Percentiles rank a stretch among this genome's conserved stretches.
These are phyloP conservation scores for Augiades crinisus DNA, from an alignment of 2,888 invertebrate species.

Conservation along the genomic window DNA sequence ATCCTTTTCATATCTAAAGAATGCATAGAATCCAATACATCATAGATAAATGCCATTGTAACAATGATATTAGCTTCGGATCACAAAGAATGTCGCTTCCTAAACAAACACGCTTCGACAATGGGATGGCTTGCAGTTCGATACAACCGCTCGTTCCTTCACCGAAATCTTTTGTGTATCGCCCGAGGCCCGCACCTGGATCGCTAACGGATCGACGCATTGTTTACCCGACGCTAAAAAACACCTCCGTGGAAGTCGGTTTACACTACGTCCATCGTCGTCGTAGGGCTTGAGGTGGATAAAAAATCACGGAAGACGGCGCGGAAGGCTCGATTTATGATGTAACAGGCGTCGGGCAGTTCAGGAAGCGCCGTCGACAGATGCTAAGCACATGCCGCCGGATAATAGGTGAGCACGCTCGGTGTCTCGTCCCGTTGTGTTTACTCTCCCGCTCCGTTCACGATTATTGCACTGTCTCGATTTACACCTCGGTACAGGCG, in stretches of 20 bases:
- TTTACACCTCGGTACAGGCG: conserved; percentile 45
- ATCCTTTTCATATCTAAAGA: conserved; percentile 45
- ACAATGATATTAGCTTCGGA: conserved; percentile 46
- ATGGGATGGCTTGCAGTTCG: conserved; percentile 55
- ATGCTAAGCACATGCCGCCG: conserved; percentile 67
- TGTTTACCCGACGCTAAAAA: conserved; percentile 72
- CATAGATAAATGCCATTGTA: conserved; percentile 64
- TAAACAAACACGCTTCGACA: conserved; percentile 66
- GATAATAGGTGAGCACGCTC: conserved; percentile 62
- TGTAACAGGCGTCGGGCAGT: conserved; percentile 54
- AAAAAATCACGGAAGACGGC: conserved; percentile 74
- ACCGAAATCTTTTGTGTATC: conserved; percentile 73
- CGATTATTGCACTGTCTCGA: conserved; percentile 52
- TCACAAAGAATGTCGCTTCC: conserved; percentile 62
- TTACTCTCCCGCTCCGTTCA: conserved; percentile 46
- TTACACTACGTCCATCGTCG: conserved; percentile 77
- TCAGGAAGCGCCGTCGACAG: conserved; percentile 76
- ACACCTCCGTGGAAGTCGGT: conserved; percentile 67
- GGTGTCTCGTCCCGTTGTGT: conserved; percentile 58
- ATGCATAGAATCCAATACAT: conserved; percentile 64
- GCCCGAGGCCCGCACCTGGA: conserved; percentile 74
- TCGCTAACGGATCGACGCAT: conserved; percentile 41
- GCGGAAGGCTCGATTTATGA: conserved; percentile 79
- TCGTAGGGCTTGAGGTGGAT: conserved; percentile 60
- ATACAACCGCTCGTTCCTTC: conserved; percentile 62